These are phyloP conservation scores for Colinus virginianus DNA, from an alignment of 2,113 vertebrate genomes.

Conservation along the genomic window DNA sequence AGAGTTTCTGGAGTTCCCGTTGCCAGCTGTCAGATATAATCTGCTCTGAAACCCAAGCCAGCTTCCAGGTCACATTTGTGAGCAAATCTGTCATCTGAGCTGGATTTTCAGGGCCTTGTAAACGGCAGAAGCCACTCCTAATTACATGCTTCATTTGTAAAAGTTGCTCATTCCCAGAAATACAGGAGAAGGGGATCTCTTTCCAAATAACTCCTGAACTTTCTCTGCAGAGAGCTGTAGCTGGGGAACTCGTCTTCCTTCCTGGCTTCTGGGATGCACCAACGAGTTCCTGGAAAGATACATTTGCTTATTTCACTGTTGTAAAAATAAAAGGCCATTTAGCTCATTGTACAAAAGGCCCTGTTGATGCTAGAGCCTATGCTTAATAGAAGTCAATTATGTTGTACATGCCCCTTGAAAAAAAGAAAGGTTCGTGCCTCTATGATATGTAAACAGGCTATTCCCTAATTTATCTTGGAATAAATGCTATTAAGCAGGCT, in stretches of 20 bases:
- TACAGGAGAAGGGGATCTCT: not conserved
- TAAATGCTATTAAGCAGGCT: not conserved
- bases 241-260: not conserved
- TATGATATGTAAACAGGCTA: not conserved
- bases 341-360: not conserved
- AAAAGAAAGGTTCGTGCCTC: not conserved
- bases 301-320: not conserved
- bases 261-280: not conserved
- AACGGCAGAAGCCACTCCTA: not conserved
- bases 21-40: not conserved
- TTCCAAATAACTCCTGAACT: not conserved
- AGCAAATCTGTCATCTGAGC: not conserved
- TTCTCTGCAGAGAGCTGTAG: not conserved
- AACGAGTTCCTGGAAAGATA: not conserved
- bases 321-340: conserved; percentile 22
- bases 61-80: not conserved
- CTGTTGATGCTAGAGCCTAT: not conserved
- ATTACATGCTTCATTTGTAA: not conserved
- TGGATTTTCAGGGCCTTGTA: not conserved
- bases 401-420: not conserved
- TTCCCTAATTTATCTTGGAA: conserved; percentile 13
- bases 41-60: not conserved
- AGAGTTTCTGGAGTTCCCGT: not conserved
- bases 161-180: not conserved
- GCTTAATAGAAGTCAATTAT: not conserved